Evolutionary conservation across 2,797 vertebrate genomes (phyloP).

Genomic region (Esox masquinongy): DNA sequence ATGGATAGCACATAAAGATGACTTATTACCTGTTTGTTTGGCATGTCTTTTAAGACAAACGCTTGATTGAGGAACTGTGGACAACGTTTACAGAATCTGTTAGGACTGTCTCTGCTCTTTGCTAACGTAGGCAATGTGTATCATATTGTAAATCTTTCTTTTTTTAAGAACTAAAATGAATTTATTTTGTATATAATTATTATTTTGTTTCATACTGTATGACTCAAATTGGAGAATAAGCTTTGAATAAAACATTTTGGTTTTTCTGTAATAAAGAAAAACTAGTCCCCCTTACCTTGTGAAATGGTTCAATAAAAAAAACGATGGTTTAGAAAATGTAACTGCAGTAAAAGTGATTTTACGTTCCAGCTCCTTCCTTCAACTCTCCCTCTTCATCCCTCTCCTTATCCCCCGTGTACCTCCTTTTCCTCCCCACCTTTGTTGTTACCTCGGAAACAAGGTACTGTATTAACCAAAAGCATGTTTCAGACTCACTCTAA

Average conservation of each 20-base stretch:
- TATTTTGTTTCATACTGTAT: constrained; percentile 54
- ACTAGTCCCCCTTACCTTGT: too few relatives aligned
- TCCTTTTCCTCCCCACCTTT: too few relatives aligned
- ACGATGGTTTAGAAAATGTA: too few relatives aligned
- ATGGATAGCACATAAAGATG: constrained; percentile 37
- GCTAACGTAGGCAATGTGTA: constrained; percentile 64
- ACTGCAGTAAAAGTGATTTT: too few relatives aligned
- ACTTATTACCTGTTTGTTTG: constrained; percentile 32
- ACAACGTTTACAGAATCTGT: constrained; percentile 75
- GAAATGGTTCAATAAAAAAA: too few relatives aligned
- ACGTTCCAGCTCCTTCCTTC: background rate
- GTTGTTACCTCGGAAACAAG: too few relatives aligned
- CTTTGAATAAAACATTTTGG: constrained; percentile 59
- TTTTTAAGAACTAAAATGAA: constrained; percentile 68
- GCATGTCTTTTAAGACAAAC: constrained; percentile 41
- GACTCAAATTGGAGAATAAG: constrained; percentile 48
- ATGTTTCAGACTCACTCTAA: too few relatives aligned
- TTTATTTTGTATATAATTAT: constrained; percentile 78
- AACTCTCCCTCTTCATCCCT: background rate
- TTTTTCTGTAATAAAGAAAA: too few relatives aligned
- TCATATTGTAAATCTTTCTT: constrained; percentile 73
- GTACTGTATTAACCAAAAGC: too few relatives aligned
- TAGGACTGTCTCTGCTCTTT: constrained; percentile 43
- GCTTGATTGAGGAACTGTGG: constrained; percentile 62
- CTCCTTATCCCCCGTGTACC: too few relatives aligned